Percentiles rank a stretch among this genome's conserved stretches.
phyloP scores from a whole-genome alignment of 2,113 vertebrate genomes.

The Elaphurus davidianus region DNA sequence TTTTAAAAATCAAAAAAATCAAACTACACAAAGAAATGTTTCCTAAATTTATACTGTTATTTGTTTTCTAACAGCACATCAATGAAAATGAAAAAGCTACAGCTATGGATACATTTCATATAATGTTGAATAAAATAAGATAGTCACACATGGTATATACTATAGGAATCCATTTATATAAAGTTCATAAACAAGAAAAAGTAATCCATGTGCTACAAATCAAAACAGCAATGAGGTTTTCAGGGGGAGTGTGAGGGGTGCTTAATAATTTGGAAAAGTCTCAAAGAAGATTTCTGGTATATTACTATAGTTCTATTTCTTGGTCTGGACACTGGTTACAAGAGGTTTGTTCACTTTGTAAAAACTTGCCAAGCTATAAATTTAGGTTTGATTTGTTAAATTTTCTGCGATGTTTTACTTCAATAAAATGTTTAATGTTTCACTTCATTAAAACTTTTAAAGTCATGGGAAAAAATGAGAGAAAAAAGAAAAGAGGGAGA shows the following conservation, averaged over 20 bases:
- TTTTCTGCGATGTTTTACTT: background rate
- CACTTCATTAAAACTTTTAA: background rate
- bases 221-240: background rate
- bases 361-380: background rate
- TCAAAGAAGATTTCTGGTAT: background rate
- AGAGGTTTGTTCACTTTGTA: background rate
- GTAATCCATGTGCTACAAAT: background rate
- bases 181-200: background rate
- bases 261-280: background rate
- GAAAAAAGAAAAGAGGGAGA: background rate
- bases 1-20: background rate
- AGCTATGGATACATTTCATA: background rate
- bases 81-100: background rate
- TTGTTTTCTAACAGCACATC: background rate
- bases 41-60: background rate
- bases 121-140: background rate
- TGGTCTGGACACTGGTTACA: background rate
- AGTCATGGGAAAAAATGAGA: background rate
- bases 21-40: background rate
- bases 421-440: background rate
- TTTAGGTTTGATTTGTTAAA: background rate
- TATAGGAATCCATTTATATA: background rate
- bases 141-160: background rate
- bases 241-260: background rate
- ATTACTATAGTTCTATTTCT: background rate